Evolutionary conservation across 2,797 vertebrate species (phyloP).

Genomic region (Leuciscus waleckii): DNA sequence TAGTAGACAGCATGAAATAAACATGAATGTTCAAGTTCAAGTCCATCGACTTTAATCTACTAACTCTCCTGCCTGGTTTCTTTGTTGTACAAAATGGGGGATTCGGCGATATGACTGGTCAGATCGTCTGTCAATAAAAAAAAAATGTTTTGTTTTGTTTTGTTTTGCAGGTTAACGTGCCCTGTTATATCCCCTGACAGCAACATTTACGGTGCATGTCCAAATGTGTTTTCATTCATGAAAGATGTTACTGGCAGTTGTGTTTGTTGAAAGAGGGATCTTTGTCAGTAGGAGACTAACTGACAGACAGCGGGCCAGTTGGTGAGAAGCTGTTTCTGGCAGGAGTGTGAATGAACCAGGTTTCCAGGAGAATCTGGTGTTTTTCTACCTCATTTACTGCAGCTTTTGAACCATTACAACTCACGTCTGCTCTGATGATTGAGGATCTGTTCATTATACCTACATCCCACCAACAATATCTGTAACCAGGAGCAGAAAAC

Average conservation of each 20-base stretch:
- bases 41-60: background rate
- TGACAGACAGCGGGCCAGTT: conserved; percentile 53
- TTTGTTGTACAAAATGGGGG: background rate
- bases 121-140: too few relatives aligned
- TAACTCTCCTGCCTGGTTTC: background rate
- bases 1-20: background rate
- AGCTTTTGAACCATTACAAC: conserved; percentile 43
- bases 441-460: conserved; percentile 1
- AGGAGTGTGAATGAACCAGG: conserved; percentile 58
- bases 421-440: conserved; percentile 31
- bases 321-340: conserved; percentile 46
- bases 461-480: conserved; percentile 8
- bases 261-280: conserved; percentile 6
- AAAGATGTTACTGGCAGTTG: conserved; percentile 7
- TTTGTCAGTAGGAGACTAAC: conserved; percentile 48
- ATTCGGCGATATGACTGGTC: background rate
- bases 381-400: conserved; percentile 65
- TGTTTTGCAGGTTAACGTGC: background rate
- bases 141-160: background rate
- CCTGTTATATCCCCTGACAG: background rate
- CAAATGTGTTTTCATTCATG: conserved; percentile 8
- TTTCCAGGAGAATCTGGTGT: conserved; percentile 45
- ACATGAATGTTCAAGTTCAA: background rate
- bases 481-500: conserved; percentile 24
- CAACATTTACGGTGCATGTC: background rate